Evolutionary conservation across 2,797 vertebrate genomes (phyloP).

Genomic region (Cirrhinus molitorella): DNA sequence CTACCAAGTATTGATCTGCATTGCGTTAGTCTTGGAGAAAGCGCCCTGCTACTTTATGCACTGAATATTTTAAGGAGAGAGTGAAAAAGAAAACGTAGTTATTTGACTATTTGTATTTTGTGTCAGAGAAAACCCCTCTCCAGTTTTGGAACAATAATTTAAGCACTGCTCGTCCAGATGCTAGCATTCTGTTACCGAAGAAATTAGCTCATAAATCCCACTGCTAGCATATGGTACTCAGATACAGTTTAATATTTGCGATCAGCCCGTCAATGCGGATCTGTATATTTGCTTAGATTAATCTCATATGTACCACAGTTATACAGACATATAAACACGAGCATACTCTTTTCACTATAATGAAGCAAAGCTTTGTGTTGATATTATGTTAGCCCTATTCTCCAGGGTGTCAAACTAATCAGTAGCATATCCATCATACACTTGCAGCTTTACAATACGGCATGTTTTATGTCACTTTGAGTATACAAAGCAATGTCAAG

Average conservation of each 20-base stretch:
- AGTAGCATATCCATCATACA: conserved; percentile 64
- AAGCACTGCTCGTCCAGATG: conserved; percentile 65
- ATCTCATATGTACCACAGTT: conserved; percentile 2
- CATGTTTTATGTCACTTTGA: conserved; percentile 73
- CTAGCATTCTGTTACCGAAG: conserved; percentile 56
- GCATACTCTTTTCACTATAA: conserved; percentile 16
- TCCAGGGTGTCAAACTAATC: conserved; percentile 58
- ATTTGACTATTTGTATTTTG: conserved; percentile 15
- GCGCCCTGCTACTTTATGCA: conserved; percentile 49
- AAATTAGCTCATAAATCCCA: conserved; percentile 52
- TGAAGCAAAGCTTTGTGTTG: conserved; percentile 50
- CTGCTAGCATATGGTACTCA: conserved; percentile 52
- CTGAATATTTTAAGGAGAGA: conserved; percentile 62
- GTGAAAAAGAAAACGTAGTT: background rate
- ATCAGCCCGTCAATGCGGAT: conserved; percentile 29
- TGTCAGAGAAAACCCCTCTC: conserved; percentile 6
- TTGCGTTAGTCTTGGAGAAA: conserved; percentile 56
- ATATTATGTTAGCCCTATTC: conserved; percentile 30
- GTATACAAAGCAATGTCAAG: conserved; percentile 76
- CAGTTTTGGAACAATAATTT: conserved; percentile 63
- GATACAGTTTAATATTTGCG: conserved; percentile 55
- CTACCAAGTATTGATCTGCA: conserved; percentile 70
- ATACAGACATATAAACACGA: background rate
- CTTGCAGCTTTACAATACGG: conserved; percentile 66
- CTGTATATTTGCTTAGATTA: conserved; percentile 32